Base-by-base conservation (phyloP, 2,888 invertebrate genomes). In the Sturmia bella region DNA sequence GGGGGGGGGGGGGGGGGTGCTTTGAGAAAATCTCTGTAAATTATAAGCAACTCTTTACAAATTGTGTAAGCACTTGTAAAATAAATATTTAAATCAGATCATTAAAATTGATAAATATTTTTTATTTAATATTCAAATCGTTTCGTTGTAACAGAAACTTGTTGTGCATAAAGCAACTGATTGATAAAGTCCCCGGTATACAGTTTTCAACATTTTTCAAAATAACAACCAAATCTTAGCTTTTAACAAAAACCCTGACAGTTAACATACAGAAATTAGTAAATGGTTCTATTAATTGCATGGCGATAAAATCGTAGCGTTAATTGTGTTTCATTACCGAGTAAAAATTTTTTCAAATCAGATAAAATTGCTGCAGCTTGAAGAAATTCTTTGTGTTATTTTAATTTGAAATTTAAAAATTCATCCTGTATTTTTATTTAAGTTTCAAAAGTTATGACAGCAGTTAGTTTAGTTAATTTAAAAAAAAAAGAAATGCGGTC, bases 11-110 rank as follows among this genome's bases (percentile, higher is more conserved):
- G n/a, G 41, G 50, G 17, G 66, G 15, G 24, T 74, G 82, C 74
- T 45, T 77, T 3, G 9, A 32, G 69, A 74, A 68, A 68, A 64
- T n/a, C n/a, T n/a, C n/a, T n/a, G n/a, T n/a, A 73, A 69, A 43
- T 17, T 9, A n/a, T 27, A 45, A 48, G 32, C 3, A 59, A 48
- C 50, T 45, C n/a, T 52, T 27, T 13, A 15, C 50, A 78, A 78
- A 66, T 64, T 82, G 78, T 74, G 78, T 78, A 69, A 78, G 70
- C 78, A 78, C 82, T 82, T 82, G 78, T 82, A 82, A 82, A 82
- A 82, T 82, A 82, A 17, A 78, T 78, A 82, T 82, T 82, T 74
- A 78, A 82, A 82, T 78, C 69, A 78, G 82, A 78, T 78, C 69
- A 82, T 69, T 59, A 59, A 2, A 41, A 37, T 41, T 59, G 82